phyloP scores from a whole-genome alignment of 2,797 vertebrate genomes.

The Phoeniculus purpureus region DNA sequence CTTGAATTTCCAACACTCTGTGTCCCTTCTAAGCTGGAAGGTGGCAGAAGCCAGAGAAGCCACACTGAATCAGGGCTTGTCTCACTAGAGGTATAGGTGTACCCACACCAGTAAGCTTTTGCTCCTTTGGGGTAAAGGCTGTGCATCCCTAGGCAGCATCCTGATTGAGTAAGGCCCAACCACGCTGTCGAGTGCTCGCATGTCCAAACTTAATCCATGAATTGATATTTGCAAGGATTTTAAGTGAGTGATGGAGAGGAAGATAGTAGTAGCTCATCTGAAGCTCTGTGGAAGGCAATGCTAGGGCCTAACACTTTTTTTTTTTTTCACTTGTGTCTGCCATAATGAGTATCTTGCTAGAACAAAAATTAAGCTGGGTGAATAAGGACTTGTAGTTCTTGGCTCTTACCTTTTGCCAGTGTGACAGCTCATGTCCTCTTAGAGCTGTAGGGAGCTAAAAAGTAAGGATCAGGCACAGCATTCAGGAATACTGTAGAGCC shows the following conservation, averaged over 20 bases:
- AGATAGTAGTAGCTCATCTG: not conserved
- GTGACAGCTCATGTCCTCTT: not conserved
- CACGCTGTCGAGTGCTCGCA: not conserved
- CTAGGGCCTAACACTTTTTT: rapidly evolving
- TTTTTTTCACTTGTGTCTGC: not conserved
- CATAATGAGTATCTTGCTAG: not conserved
- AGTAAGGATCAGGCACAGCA: not conserved
- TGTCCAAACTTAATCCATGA: not conserved
- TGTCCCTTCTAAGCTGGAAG: not conserved
- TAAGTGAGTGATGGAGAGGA: not conserved
- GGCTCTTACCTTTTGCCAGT: not conserved
- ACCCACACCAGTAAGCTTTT: rapidly evolving
- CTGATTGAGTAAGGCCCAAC: not conserved
- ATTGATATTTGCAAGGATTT: not conserved
- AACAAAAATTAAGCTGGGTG: not conserved
- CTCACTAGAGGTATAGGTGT: not conserved
- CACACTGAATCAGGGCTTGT: not conserved
- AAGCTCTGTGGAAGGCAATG: not conserved
- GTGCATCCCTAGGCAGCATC: not conserved
- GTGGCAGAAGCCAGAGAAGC: not conserved
- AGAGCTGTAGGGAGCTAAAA: not conserved
- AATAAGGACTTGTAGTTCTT: not conserved
- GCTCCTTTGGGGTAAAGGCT: not conserved
- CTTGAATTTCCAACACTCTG: not conserved
- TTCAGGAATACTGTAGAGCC: not conserved